Conservation (phyloP, 2,113 vertebrate species). For the Platichthys flesus region DNA sequence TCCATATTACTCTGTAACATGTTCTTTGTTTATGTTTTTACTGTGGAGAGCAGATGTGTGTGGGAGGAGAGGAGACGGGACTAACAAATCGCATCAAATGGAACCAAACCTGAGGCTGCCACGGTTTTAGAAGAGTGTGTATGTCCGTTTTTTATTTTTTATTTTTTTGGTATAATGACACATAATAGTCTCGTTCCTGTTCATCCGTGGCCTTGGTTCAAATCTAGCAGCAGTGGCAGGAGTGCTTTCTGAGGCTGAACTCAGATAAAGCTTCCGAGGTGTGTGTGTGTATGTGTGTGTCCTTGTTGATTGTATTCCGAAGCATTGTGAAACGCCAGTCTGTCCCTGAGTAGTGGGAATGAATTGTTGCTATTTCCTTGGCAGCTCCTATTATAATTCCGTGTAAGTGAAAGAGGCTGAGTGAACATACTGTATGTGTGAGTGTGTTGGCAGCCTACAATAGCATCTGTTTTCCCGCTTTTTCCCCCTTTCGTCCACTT, state of each 20-base stretch:
- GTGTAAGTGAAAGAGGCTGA: constrained; percentile 31
- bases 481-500: constrained; percentile 5
- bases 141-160: no score
- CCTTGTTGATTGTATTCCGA: neutral
- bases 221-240: neutral
- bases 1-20: neutral
- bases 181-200: neutral
- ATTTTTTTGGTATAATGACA: no score
- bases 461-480: constrained; percentile 30
- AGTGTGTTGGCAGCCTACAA: constrained; percentile 3
- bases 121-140: no score
- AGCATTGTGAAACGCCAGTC: neutral
- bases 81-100: no score
- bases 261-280: neutral
- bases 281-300: constrained; percentile 8
- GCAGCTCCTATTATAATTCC: constrained; percentile 39
- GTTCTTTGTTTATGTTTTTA: neutral
- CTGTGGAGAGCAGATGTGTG: no score
- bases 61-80: no score
- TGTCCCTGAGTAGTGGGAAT: constrained; percentile 29
- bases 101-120: no score
- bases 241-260: neutral
- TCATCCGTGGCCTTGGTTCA: neutral
- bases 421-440: constrained; percentile 33
- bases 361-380: constrained; percentile 25